These are phyloP conservation scores for Drosophila putrida DNA, from an alignment of 2,888 invertebrate species.

Conservation along the genomic window DNA sequence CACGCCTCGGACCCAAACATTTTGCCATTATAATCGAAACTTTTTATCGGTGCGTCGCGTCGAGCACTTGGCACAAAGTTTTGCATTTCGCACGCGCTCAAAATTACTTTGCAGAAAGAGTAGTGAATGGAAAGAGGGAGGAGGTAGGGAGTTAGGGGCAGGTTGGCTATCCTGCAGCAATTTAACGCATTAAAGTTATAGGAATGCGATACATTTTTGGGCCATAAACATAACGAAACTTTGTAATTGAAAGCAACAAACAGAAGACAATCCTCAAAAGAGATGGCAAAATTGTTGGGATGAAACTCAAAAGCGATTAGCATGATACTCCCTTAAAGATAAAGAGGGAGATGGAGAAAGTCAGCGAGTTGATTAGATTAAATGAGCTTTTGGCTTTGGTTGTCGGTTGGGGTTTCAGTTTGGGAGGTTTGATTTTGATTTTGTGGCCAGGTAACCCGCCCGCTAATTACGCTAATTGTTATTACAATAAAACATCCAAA, in stretches of 20 bases:
- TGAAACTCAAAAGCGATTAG: constrained; percentile 29
- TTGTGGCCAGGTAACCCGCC: constrained; percentile 46
- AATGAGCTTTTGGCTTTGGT: constrained; percentile 33
- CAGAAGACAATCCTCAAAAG: constrained; percentile 26
- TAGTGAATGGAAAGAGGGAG: not conserved
- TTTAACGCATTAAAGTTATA: constrained; percentile 58
- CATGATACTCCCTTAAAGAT: not conserved
- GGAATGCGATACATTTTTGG: constrained; percentile 49
- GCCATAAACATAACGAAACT: constrained; percentile 54
- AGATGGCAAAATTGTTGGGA: not conserved
- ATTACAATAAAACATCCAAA: constrained; percentile 49
- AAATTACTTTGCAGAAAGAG: constrained; percentile 64
- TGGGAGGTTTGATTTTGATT: constrained; percentile 22
- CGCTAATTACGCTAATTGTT: constrained; percentile 69
- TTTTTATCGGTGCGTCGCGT: constrained; percentile 66
- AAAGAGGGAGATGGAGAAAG: constrained; percentile 1
- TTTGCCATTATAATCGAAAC: constrained; percentile 75
- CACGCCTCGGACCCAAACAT: constrained; percentile 31
- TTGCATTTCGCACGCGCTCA: constrained; percentile 75
- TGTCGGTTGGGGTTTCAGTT: not conserved
- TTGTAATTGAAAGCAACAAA: constrained; percentile 67
- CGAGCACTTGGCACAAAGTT: constrained; percentile 59
- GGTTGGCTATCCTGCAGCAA: constrained; percentile 42
- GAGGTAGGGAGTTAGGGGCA: not conserved
- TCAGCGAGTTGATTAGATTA: constrained; percentile 59